These are phyloP conservation scores for Heterotilapia buettikoferi DNA, from an alignment of 2,113 vertebrate species.

Conservation along the genomic window DNA sequence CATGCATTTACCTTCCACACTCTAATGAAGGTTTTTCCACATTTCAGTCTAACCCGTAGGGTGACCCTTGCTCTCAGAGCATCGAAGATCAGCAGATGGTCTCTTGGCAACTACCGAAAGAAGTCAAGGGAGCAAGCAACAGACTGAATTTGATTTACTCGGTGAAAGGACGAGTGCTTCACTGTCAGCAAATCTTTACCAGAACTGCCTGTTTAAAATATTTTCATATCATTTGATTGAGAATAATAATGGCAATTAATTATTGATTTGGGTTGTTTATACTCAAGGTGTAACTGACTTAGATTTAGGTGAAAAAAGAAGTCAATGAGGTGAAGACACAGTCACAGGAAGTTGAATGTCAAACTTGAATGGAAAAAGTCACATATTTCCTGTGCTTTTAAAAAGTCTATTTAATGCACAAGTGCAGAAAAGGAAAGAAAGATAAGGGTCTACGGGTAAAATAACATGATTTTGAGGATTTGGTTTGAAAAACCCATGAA, in stretches of 20 bases:
- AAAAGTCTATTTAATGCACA: not conserved
- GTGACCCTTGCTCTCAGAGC: not conserved
- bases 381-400: not conserved
- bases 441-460: not conserved
- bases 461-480: not conserved
- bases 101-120: slow-evolving; percentile 12
- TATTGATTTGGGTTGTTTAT: not conserved
- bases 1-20: not conserved
- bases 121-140: slow-evolving; percentile 11
- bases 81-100: slow-evolving; percentile 10
- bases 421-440: not conserved
- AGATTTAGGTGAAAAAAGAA: not conserved
- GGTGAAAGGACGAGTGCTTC: not conserved
- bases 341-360: not conserved
- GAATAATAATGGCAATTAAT: not conserved
- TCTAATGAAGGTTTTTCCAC: not conserved
- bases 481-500: not conserved
- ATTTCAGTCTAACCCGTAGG: not conserved
- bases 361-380: not conserved
- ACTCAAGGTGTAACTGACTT: not conserved
- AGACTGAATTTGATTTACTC: not conserved
- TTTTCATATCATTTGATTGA: not conserved
- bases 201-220: not conserved
- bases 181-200: not conserved
- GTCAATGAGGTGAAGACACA: not conserved